Percentiles rank a stretch among this genome's conserved stretches.
Conservation (phyloP, 1,140 invertebrate species). For the Pantala flavescens region DNA sequence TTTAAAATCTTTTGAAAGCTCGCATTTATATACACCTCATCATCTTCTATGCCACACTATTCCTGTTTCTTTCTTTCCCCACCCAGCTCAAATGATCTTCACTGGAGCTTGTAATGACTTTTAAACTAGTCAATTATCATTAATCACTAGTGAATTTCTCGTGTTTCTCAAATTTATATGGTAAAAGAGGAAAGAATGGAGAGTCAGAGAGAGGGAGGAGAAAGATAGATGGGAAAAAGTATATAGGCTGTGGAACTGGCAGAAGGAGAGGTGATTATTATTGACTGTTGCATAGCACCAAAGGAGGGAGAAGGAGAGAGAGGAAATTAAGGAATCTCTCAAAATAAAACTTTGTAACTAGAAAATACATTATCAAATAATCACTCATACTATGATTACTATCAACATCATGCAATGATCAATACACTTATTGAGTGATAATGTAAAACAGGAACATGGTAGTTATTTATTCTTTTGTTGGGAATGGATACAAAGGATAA, state of each 20-base stretch:
- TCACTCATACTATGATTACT: not conserved
- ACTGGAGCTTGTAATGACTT: not conserved
- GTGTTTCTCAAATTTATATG: not conserved
- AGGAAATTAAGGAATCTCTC: not conserved
- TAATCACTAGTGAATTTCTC: not conserved
- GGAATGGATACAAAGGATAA: no score
- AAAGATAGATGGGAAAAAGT: not conserved
- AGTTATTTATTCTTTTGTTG: not conserved
- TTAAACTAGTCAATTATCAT: not conserved
- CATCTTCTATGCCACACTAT: not conserved
- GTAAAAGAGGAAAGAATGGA: not conserved
- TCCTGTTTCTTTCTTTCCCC: not conserved
- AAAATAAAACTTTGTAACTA: not conserved
- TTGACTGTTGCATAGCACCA: constrained; percentile 9
- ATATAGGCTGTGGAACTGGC: not conserved
- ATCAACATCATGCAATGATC: not conserved
- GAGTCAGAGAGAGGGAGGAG: not conserved
- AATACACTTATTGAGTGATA: not conserved
- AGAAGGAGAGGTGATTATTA: not conserved
- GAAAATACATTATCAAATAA: not conserved
- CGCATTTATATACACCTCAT: not conserved
- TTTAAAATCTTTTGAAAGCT: not conserved
- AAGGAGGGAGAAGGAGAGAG: not conserved
- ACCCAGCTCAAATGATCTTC: not conserved
- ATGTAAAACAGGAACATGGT: not conserved